These are phyloP conservation scores for Myotis planiceps DNA, from an alignment of 2,797 vertebrate genomes.

Conservation along the genomic window DNA sequence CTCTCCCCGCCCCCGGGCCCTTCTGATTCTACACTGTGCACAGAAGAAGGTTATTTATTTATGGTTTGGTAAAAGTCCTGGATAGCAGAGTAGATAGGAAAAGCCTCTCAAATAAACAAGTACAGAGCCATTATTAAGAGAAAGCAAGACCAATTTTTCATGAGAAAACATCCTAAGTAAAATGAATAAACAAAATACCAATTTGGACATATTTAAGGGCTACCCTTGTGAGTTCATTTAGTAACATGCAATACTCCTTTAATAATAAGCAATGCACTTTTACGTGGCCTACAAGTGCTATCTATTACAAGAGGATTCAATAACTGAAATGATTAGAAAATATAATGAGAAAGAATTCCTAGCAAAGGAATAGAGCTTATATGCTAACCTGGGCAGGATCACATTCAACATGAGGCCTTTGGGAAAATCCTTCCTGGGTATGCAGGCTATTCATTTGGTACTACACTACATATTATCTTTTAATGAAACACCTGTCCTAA, in stretches of 20 bases:
- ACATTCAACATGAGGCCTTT: background rate
- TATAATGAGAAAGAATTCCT: background rate
- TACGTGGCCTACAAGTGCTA: background rate
- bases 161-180: slow-evolving; percentile 30
- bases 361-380: background rate
- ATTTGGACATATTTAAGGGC: background rate
- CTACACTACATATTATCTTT: background rate
- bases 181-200: background rate
- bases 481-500: background rate
- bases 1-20: background rate
- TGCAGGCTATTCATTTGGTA: background rate
- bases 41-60: background rate
- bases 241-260: background rate
- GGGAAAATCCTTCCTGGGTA: background rate
- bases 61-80: slow-evolving; percentile 1
- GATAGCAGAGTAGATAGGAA: background rate
- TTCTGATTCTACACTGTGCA: background rate
- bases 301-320: background rate
- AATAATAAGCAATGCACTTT: background rate
- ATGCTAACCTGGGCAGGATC: background rate
- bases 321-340: slow-evolving; percentile 20
- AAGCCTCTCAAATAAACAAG: slow-evolving; percentile 25
- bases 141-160: slow-evolving; percentile 17
- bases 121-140: background rate
- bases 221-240: slow-evolving; percentile 4